phyloP scores from a whole-genome alignment of 2,888 invertebrate genomes.

The Lasius platythorax region DNA sequence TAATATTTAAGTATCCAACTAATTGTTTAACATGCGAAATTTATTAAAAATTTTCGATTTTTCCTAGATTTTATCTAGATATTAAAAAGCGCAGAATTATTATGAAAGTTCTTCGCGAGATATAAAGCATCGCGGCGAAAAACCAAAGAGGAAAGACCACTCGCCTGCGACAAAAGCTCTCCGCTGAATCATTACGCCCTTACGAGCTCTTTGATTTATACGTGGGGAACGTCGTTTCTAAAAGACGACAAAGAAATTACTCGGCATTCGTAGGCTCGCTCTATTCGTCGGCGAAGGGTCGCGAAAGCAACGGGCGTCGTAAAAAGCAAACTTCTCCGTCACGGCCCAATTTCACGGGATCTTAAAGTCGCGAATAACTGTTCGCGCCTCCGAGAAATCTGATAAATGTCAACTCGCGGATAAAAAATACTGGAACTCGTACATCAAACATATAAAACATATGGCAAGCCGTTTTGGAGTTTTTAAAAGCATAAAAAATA shows the following conservation, averaged over 20 bases:
- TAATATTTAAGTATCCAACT: neutral
- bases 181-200: conserved; percentile 79
- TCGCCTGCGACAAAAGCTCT: conserved; percentile 73
- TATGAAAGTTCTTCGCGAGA: conserved; percentile 32
- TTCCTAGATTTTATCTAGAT: conserved; percentile 22
- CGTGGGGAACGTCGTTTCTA: conserved; percentile 71
- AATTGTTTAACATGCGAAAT: conserved; percentile 10
- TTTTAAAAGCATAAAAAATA: neutral
- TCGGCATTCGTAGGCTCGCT: conserved; percentile 70
- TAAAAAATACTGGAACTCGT: neutral
- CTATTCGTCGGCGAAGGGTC: conserved; percentile 45
- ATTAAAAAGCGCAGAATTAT: conserved; percentile 21
- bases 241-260: conserved; percentile 78
- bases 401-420: neutral
- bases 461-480: neutral
- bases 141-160: conserved; percentile 63
- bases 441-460: neutral
- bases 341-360: conserved; percentile 44
- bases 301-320: conserved; percentile 47
- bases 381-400: conserved; percentile 31
- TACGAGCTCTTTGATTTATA: conserved; percentile 80
- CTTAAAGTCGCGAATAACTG: conserved; percentile 37
- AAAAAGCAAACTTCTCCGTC: conserved; percentile 67
- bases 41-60: conserved; percentile 10
- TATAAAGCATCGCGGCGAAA: conserved; percentile 58